Base-by-base conservation (phyloP, 2,113 vertebrate species). In the Phrynosoma blainvillii region DNA sequence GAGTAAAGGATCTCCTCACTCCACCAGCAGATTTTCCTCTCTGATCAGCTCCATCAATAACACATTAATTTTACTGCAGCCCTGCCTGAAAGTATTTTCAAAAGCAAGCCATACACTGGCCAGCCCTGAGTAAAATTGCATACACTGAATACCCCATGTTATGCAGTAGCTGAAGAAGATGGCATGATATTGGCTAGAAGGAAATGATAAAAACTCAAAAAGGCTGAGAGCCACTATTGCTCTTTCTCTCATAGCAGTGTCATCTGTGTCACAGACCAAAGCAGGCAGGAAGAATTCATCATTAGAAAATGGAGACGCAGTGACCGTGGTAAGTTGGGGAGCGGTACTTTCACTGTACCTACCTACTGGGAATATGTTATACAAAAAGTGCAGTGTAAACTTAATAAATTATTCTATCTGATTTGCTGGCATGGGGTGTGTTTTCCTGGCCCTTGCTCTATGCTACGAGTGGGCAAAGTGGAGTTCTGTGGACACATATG, bases 201-300 rank as follows among this genome's bases (percentile, higher is more conserved):
- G 11, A n/a, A 76, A 30, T 11, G 54, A 5, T 40, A 11, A 5
- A 20, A 42, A n/a, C 42, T 2, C 12, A 20, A 75, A 32, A 56
- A 30, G 40, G 32, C 11, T n/a, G 16, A 82, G 52, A 74, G 56
- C 16, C 73, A 30, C 23, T 56, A 9, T 77, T 36, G 12, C 10
- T 1, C 0, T 84, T 62, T 93, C 90, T 91, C 84, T 93, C 75
- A 9, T 82, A 97, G 97, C 96, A 82, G 97, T 97, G 93, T 87
- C 96, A 56, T 92, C 96, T n/a, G 85, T 88, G 66, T 87, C 93
- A 56, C 93, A 87, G 89, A 93, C 65, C 85, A 95, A 84, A 92
- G 36, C 89, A 23, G 82, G 36, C 82, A 79, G 2, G 42, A 95
- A 84, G 88, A 95, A 87, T 84, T 95, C 96, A 0, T 65, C 88